Evolutionary conservation across 2,888 invertebrate species (phyloP).

Genomic region (Rhagonycha fulva): DNA sequence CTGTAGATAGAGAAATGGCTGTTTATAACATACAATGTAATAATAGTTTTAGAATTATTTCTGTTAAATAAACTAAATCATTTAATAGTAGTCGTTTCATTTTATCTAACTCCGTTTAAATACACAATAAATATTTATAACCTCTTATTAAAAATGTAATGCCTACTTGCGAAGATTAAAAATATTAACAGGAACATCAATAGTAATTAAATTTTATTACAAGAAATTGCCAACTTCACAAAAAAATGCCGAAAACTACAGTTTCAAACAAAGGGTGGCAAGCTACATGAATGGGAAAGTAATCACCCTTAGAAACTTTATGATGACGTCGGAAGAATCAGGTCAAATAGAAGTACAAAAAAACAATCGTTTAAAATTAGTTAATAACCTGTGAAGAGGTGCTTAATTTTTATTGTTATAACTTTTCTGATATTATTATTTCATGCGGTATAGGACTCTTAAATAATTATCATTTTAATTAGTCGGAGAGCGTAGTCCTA

Average conservation of each 20-base stretch:
- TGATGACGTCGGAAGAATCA: conserved; percentile 28
- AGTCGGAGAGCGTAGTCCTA: not conserved
- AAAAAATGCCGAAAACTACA: conserved; percentile 8
- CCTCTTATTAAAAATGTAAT: conserved; percentile 1
- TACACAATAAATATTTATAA: conserved; percentile 3
- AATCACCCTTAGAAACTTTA: conserved; percentile 27
- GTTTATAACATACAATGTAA: conserved; percentile 30
- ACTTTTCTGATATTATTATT: conserved; percentile 14
- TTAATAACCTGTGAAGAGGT: conserved; percentile 27
- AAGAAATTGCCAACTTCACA: not conserved
- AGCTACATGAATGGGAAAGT: conserved; percentile 9
- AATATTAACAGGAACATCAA: not conserved
- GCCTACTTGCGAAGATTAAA: not conserved
- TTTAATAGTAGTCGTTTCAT: not conserved
- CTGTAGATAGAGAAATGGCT: conserved; percentile 25
- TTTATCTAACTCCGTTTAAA: not conserved
- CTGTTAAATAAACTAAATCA: conserved; percentile 27
- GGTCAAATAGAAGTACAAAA: conserved; percentile 25
- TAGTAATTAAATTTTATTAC: not conserved
- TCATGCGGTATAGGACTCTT: conserved; percentile 30
- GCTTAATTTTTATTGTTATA: conserved; percentile 36
- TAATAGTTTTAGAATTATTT: conserved; percentile 19
- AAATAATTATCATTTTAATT: not conserved
- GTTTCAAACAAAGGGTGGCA: conserved; percentile 14
- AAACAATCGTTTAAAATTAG: conserved; percentile 22